Evolutionary conservation across 1,140 invertebrate species (phyloP).

Genomic region (Bursaphelenchus mucronatus): DNA sequence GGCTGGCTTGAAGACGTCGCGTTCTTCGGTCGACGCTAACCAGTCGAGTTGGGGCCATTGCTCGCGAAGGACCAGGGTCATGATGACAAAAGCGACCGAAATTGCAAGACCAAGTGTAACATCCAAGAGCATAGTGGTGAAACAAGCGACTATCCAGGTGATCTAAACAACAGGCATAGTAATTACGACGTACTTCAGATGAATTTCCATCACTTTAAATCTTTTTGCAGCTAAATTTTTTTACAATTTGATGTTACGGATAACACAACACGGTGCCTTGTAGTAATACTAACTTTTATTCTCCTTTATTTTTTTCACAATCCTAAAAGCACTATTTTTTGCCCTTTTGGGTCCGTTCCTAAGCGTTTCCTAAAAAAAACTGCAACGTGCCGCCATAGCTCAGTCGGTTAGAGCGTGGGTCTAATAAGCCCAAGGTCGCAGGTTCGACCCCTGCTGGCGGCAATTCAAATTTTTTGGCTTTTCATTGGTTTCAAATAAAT

Average conservation of each 20-base stretch:
- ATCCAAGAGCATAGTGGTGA: slow-evolving; percentile 64
- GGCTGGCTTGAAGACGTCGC: slow-evolving; percentile 15
- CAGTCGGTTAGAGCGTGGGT: slow-evolving; percentile 61
- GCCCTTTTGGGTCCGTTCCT: no score
- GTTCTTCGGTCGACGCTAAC: slow-evolving; percentile 17
- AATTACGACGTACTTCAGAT: no score
- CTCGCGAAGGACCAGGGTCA: slow-evolving; percentile 64
- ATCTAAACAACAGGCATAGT: slow-evolving; percentile 55
- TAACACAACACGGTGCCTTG: no score
- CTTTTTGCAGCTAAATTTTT: no score
- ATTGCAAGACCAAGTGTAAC: slow-evolving; percentile 65
- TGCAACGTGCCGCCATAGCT: slow-evolving; percentile 54
- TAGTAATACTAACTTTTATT: no score
- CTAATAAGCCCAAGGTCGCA: slow-evolving; percentile 61
- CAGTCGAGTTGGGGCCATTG: slow-evolving; percentile 49
- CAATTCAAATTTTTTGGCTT: slow-evolving; percentile 20
- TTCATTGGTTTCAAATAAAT: not conserved
- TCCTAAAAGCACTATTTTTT: no score
- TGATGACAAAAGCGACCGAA: slow-evolving; percentile 64
- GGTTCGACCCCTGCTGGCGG: slow-evolving; percentile 60
- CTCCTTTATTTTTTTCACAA: no score
- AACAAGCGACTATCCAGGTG: slow-evolving; percentile 66
- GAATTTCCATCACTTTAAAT: no score
- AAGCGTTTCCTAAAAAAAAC: no score
- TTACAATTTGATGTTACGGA: no score